phyloP scores from a whole-genome alignment of 64 coral and sea anemone genomes.

The Montipora capricornis region DNA sequence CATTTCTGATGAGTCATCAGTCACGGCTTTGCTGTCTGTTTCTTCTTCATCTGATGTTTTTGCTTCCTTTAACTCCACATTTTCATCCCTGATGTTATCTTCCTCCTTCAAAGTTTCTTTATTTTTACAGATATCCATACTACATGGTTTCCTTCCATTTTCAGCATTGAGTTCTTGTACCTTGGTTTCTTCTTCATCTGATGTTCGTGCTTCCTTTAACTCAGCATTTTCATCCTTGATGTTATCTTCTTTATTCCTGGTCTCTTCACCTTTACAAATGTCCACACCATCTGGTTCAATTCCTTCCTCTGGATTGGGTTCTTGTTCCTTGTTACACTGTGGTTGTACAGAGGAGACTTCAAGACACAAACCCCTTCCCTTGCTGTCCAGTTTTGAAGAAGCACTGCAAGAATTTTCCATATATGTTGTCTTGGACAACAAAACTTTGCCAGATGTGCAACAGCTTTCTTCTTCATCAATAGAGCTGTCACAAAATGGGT shows the following conservation, averaged over 20 bases:
- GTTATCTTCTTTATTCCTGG: neutral
- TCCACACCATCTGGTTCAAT: neutral
- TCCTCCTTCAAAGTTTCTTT: too few relatives aligned
- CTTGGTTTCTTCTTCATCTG: too few relatives aligned
- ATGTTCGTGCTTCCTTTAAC: too few relatives aligned
- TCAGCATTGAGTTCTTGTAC: too few relatives aligned
- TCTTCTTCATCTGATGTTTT: neutral
- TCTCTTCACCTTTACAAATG: neutral
- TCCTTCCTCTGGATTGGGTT: neutral
- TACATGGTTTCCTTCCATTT: too few relatives aligned
- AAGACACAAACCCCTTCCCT: neutral
- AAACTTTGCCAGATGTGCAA: neutral
- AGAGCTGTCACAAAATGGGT: neutral
- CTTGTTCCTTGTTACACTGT: neutral
- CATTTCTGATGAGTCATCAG: neutral
- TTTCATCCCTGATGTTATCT: too few relatives aligned
- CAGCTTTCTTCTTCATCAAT: neutral
- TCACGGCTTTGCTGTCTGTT: neutral
- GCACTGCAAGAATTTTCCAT: neutral
- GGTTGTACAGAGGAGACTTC: neutral
- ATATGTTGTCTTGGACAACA: neutral
- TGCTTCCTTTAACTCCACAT: too few relatives aligned
- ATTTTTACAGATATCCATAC: too few relatives aligned
- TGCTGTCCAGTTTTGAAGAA: neutral
- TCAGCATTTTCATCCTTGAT: neutral